Evolutionary conservation across 2,797 vertebrate genomes (phyloP).

Genomic region (Nannoperca australis): DNA sequence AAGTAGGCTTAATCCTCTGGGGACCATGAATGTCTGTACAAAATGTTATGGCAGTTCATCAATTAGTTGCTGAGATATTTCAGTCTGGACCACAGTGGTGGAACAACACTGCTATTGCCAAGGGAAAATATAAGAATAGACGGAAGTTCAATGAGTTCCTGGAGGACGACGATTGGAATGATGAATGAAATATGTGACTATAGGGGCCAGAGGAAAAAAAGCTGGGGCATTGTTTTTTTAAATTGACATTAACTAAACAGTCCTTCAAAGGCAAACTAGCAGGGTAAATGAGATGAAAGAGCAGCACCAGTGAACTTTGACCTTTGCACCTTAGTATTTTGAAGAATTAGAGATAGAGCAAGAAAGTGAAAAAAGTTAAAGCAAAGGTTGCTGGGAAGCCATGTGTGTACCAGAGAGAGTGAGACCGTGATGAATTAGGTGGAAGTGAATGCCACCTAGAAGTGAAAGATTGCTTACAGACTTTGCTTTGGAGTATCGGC

Average conservation of each 20-base stretch:
- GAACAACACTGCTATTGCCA: background rate
- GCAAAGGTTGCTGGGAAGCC: conserved; percentile 9
- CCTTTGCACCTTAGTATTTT: conserved; percentile 19
- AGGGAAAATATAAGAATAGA: background rate
- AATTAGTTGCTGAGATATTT: background rate
- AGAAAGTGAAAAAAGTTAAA: conserved; percentile 22
- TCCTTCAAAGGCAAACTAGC: conserved; percentile 23
- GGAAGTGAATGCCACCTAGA: conserved; percentile 22
- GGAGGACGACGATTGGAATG: background rate
- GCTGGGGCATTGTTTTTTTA: background rate
- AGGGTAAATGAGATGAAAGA: conserved; percentile 28
- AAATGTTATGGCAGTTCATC: background rate
- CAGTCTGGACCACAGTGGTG: background rate
- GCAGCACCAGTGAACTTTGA: conserved; percentile 25
- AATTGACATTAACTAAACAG: conserved; percentile 20
- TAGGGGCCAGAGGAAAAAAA: background rate
- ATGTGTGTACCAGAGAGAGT: conserved; percentile 13
- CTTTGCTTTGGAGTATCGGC: conserved; percentile 28
- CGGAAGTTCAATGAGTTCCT: background rate
- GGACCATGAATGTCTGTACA: background rate
- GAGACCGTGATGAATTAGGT: conserved; percentile 35
- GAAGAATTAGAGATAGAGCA: conserved; percentile 20
- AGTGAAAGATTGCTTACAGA: conserved; percentile 38
- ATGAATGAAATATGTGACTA: conserved; percentile 3
- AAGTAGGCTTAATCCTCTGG: background rate